Conservation (phyloP, 2,113 vertebrate species). For the Carettochelys insculpta region DNA sequence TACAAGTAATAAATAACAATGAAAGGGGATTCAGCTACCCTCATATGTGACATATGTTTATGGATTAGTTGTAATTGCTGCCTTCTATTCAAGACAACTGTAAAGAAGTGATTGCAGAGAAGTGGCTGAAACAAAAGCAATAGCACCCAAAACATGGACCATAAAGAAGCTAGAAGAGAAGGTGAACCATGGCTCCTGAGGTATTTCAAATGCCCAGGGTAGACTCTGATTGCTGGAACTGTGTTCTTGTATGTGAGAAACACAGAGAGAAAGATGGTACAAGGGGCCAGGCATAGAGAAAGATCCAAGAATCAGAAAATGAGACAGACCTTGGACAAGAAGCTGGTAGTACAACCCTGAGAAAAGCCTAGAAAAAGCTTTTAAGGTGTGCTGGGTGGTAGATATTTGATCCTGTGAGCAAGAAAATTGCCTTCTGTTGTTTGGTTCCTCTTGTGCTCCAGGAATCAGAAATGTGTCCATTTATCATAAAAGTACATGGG, state of each 20-base stretch:
- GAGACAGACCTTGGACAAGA: background rate
- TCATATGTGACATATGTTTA: background rate
- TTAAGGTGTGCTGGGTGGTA: background rate
- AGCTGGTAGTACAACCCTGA: background rate
- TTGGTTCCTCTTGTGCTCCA: background rate
- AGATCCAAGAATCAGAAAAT: background rate
- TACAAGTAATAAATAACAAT: background rate
- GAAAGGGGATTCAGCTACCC: background rate
- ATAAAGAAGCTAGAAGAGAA: too few species aligned
- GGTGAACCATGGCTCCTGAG: too few species aligned
- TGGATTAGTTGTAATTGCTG: too few species aligned
- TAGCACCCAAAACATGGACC: too few species aligned
- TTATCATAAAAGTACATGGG: too few species aligned
- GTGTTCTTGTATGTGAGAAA: too few species aligned
- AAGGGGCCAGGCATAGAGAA: background rate
- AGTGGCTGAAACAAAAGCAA: too few species aligned
- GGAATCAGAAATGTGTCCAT: background rate
- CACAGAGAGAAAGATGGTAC: background rate
- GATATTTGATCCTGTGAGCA: background rate
- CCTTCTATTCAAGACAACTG: too few species aligned
- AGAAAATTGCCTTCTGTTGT: background rate
- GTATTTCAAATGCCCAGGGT: too few species aligned
- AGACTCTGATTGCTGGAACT: too few species aligned
- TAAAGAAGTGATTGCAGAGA: too few species aligned
- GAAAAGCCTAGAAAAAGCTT: background rate